Evolutionary conservation across 2,888 invertebrate species (phyloP).

Genomic region (Julus scanicus): DNA sequence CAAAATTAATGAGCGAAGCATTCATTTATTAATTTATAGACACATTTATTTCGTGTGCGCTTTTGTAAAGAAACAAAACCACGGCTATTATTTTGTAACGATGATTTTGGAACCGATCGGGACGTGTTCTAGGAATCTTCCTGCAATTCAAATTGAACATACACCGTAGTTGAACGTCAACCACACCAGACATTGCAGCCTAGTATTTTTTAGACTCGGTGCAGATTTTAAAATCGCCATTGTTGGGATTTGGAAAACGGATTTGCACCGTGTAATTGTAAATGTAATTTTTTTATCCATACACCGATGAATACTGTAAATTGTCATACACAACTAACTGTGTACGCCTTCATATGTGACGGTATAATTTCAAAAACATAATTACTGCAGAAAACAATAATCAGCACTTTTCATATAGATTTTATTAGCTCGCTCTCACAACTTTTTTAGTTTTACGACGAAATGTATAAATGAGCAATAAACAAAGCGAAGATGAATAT

Average conservation of each 20-base stretch:
- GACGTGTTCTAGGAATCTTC: not conserved
- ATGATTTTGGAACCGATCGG: too few species aligned
- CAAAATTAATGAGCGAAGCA: too few species aligned
- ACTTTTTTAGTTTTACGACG: not conserved
- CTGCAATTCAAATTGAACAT: not conserved
- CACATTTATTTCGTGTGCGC: too few species aligned
- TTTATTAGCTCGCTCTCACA: not conserved
- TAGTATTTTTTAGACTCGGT: not conserved
- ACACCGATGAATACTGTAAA: not conserved
- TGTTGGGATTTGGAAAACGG: not conserved
- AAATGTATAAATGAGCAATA: constrained; percentile 39
- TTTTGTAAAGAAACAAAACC: too few species aligned
- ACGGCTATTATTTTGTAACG: too few species aligned
- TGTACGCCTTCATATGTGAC: constrained; percentile 13
- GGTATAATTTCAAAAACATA: not conserved
- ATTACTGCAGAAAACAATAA: not conserved
- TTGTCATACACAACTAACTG: not conserved
- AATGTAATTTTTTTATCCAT: not conserved
- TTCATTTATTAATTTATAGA: too few species aligned
- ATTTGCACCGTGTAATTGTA: not conserved
- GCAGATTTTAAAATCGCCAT: not conserved
- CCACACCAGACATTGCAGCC: not conserved
- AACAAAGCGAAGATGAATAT: not conserved
- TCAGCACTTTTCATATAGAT: constrained; percentile 37
- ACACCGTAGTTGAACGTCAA: not conserved